Conservation (phyloP, 2,797 vertebrate species). For the Tenualosa thibaudeaui region DNA sequence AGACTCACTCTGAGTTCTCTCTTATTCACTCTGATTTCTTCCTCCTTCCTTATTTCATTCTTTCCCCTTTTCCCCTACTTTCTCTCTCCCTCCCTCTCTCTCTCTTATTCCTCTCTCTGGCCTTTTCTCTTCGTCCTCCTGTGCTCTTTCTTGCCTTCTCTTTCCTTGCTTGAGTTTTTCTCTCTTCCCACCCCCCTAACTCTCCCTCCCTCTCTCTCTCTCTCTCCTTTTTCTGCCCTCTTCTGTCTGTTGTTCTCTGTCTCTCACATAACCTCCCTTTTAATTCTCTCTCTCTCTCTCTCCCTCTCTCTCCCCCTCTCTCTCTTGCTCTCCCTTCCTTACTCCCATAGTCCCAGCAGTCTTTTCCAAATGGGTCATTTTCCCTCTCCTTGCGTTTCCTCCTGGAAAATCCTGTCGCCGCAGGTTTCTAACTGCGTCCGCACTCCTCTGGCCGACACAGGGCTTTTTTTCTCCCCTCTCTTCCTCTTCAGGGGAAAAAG, state of each 20-base stretch:
- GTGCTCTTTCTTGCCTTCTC: not conserved
- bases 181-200: not conserved
- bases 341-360: slow-evolving; percentile 25
- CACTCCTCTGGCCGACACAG: slow-evolving; percentile 14
- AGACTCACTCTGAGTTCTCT: not conserved
- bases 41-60: not conserved
- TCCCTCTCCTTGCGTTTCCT: slow-evolving; percentile 42
- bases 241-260: slow-evolving; percentile 48
- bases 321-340: slow-evolving; percentile 15
- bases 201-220: not conserved
- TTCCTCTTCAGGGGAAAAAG: slow-evolving; percentile 30
- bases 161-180: not conserved
- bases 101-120: not conserved
- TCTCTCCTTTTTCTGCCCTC: slow-evolving; percentile 51
- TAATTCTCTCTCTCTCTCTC: slow-evolving; percentile 3
- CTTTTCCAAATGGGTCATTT: slow-evolving; percentile 53
- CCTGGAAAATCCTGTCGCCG: slow-evolving; percentile 47
- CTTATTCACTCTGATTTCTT: not conserved
- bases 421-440: slow-evolving; percentile 36
- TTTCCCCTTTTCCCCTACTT: slow-evolving; percentile 17
- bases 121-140: not conserved
- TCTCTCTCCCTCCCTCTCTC: not conserved
- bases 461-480: slow-evolving; percentile 28
- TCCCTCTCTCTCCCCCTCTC: slow-evolving; percentile 27
- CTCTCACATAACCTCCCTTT: slow-evolving; percentile 18